phyloP scores from a whole-genome alignment of 2,888 invertebrate species.

The Thysanoteuthis rhombus region DNA sequence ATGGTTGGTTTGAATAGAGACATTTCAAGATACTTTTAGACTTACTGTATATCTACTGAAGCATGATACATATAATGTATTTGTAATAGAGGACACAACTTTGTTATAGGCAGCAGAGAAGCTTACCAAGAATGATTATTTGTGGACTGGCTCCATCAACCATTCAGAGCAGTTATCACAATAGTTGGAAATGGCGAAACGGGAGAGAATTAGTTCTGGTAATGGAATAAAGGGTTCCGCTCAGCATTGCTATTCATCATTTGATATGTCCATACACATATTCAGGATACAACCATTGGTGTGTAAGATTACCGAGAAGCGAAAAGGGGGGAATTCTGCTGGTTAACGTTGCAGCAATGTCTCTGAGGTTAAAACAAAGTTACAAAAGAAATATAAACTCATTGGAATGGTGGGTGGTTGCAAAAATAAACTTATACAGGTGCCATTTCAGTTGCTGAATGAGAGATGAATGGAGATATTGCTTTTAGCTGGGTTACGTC shows the following conservation, averaged over 20 bases:
- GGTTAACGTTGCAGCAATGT: too few relatives aligned
- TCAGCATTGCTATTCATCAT: background rate
- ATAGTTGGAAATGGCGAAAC: background rate
- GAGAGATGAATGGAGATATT: too few relatives aligned
- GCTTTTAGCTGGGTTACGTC: too few relatives aligned
- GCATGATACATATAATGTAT: background rate
- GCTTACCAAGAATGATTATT: background rate
- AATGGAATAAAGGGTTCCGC: background rate
- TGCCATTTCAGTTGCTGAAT: too few relatives aligned
- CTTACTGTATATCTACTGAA: background rate
- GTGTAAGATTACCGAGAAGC: too few relatives aligned
- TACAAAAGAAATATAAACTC: too few relatives aligned
- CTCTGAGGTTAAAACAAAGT: too few relatives aligned
- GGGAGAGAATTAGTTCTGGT: background rate
- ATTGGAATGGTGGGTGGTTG: too few relatives aligned
- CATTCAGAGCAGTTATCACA: background rate
- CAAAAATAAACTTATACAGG: too few relatives aligned
- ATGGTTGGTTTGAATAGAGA: background rate
- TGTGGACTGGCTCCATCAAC: background rate
- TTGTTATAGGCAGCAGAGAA: background rate
- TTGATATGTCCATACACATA: background rate
- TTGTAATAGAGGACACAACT: constrained; percentile 12
- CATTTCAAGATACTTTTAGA: background rate
- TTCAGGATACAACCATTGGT: too few relatives aligned
- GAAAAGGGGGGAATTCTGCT: too few relatives aligned